A percentile compares a stretch with the other conserved stretches of the same genome.
Evolutionary conservation across 1,140 invertebrate genomes (phyloP).

Genomic region (Eupeodes corollae): DNA sequence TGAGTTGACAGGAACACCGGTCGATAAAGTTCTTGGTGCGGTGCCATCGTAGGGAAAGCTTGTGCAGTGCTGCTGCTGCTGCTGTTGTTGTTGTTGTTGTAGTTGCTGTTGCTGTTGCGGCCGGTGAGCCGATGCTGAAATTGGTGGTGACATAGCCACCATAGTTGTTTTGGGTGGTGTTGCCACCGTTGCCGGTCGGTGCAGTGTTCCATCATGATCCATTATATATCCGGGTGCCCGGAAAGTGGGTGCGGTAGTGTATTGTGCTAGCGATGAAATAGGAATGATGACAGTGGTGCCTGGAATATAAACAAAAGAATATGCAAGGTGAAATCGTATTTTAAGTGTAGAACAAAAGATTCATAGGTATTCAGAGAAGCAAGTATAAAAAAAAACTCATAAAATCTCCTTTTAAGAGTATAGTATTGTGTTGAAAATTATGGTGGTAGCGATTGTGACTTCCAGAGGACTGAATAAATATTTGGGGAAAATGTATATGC

Average conservation of each 20-base stretch:
- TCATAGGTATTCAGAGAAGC: neutral
- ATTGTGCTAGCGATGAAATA: conserved; percentile 24
- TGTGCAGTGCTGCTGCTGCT: conserved; percentile 21
- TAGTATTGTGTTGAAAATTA: no score
- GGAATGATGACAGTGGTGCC: conserved; percentile 21
- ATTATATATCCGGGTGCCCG: conserved; percentile 26
- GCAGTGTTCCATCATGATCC: conserved; percentile 17
- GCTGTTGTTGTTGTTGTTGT: conserved; percentile 12
- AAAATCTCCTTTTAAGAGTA: no score
- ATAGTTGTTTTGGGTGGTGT: conserved; percentile 18
- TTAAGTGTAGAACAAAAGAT: neutral
- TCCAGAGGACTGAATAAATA: no score
- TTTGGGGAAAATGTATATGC: no score
- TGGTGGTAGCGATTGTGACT: no score
- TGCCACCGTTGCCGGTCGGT: conserved; percentile 18
- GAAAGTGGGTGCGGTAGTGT: conserved; percentile 28
- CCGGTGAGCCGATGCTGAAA: conserved; percentile 2
- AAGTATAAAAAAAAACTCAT: neutral
- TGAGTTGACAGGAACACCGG: conserved; percentile 26
- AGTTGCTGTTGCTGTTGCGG: conserved; percentile 13
- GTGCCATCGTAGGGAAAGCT: conserved; percentile 29
- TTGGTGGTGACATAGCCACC: conserved; percentile 1
- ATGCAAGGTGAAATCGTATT: neutral
- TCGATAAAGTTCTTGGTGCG: conserved; percentile 29
- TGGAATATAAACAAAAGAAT: conserved; percentile 3